Evolutionary conservation across 2,888 invertebrate genomes (phyloP), one percentile per base, ranked within the genome.

Genomic region (Syrista parreyssii): DNA sequence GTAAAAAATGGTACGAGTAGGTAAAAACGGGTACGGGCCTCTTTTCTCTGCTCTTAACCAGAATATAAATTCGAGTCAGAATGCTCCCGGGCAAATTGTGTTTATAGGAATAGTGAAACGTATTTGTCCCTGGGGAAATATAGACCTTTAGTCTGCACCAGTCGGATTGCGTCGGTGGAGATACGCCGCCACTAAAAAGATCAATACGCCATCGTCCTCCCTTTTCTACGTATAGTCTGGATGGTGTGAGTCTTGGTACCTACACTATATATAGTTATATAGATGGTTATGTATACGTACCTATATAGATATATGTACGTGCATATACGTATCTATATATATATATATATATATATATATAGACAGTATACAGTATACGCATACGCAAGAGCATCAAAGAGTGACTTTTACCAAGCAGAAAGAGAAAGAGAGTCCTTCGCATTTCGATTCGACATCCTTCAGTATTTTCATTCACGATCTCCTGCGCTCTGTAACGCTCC

Each of bases 21-120:
- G 55, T 55, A 55, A 55, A 55, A 55, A 55, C 55, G 55, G 23
- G 23, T 23, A 55, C 23, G 9, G 71, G 33, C 71, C 69, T 74
- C n/a, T 69, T n/a, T 72, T n/a, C 72, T 74, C 71, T 74, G 74
- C 55, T 55, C 55, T 55, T 55, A 55, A 55, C 55, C 55, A 55
- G 55, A 55, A 80, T 79, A 79, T 79, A 81, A 78, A 82, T 82
- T 84, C 80, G 76, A 75, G 81, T 82, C 84, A 87, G 89, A 89
- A 91, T 90, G 89, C 88, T 87, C 85, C 85, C 78, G 86, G 73
- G 88, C 86, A 91, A 91, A 91, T 91, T 91, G 91, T 89, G 90
- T 91, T 91, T 91, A 91, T 91, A 90, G 90, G 89, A 90, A 90
- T 88, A 89, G 89, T 89, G 89, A 90, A 91, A 89, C 84, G 87